Percentiles rank a stretch among this genome's conserved stretches.
Conservation (phyloP, 2,113 vertebrate genomes). For the Phocoena phocoena region DNA sequence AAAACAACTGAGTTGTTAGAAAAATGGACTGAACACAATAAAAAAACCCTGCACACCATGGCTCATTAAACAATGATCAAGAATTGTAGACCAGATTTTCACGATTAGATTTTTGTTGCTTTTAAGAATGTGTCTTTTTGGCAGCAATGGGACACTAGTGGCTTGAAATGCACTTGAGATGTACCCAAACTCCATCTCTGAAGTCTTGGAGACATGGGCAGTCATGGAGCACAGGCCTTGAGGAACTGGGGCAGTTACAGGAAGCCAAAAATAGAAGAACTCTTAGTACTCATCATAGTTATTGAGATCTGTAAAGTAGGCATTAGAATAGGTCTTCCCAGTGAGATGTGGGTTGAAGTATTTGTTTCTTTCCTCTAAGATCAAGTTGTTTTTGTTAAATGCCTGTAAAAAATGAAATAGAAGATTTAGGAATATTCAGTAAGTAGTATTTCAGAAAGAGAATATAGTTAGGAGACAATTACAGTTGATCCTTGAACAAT, state of each 20-base stretch:
- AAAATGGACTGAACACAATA: constrained; percentile 39
- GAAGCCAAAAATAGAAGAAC: constrained; percentile 68
- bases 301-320: constrained; percentile 98
- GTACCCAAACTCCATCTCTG: constrained; percentile 73
- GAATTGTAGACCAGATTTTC: constrained; percentile 22
- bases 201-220: constrained; percentile 78
- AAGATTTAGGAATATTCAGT: not conserved
- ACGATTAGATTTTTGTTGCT: not conserved
- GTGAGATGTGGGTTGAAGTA: constrained; percentile 98
- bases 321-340: constrained; percentile 96
- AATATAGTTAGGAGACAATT: accelerated
- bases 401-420: constrained; percentile 85
- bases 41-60: constrained; percentile 9
- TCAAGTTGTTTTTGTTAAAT: constrained; percentile 99
- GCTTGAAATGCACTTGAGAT: constrained; percentile 82
- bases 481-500: not conserved
- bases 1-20: constrained; percentile 55
- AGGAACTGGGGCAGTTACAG: constrained; percentile 71
- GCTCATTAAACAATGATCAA: not conserved
- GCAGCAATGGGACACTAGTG: constrained; percentile 72
- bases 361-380: constrained; percentile 98
- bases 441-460: not conserved
- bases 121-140: constrained; percentile 33
- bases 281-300: constrained; percentile 97
- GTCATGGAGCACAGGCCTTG: constrained; percentile 76